Percentiles rank a stretch among this genome's conserved stretches.
Evolutionary conservation across 2,113 vertebrate genomes (phyloP).

Genomic region (Cheilinus undulatus): DNA sequence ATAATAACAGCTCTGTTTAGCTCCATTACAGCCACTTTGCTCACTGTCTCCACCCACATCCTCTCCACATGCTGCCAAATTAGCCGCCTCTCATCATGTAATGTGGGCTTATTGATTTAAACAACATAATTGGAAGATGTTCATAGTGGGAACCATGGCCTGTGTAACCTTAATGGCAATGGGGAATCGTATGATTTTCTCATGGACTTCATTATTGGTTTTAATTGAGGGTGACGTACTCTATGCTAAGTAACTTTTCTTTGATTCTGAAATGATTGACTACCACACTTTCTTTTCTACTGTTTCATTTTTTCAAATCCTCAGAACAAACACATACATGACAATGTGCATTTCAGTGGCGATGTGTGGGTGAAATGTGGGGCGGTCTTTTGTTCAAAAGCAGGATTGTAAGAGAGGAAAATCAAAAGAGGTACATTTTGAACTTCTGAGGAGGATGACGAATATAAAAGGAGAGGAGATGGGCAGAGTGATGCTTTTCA

Average conservation of each 20-base stretch:
- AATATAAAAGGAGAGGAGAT: too few species aligned
- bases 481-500: too few species aligned
- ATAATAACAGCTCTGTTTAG: conserved; percentile 55
- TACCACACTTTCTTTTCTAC: too few species aligned
- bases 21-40: conserved; percentile 50
- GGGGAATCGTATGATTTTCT: conserved; percentile 2
- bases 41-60: conserved; percentile 55
- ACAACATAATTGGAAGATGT: conserved; percentile 52
- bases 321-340: too few species aligned
- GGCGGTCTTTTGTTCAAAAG: too few species aligned
- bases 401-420: too few species aligned
- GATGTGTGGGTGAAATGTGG: too few species aligned
- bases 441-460: too few species aligned
- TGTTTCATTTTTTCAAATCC: too few species aligned
- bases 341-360: too few species aligned
- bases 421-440: too few species aligned
- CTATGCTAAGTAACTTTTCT: not conserved
- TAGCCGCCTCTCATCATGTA: conserved; percentile 39
- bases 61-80: conserved; percentile 47
- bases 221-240: not conserved
- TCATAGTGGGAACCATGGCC: not conserved
- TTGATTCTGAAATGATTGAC: conserved; percentile 4
- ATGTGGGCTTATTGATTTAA: conserved; percentile 65
- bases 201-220: conserved; percentile 27
- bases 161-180: conserved; percentile 25